These are phyloP conservation scores for Aphrocallistes beatrix DNA, from an alignment of 37 sponge, comb jelly and placozoan species.

Conservation along the genomic window DNA sequence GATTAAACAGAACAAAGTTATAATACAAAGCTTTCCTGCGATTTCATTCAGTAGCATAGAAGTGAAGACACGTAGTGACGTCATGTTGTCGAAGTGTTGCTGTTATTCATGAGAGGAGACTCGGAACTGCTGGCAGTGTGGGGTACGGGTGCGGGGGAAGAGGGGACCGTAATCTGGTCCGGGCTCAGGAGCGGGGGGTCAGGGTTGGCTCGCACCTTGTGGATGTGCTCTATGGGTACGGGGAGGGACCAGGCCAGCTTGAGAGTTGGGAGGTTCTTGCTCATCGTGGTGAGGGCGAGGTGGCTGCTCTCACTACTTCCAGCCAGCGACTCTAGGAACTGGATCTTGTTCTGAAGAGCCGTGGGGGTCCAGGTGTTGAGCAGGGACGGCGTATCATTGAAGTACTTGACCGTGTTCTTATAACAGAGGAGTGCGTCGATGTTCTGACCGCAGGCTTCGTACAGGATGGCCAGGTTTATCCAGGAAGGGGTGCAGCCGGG, in stretches of 20 bases:
- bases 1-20: no score
- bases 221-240: neutral
- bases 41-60: no score
- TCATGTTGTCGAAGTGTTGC: no score
- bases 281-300: neutral
- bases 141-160: neutral
- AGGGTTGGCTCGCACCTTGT: neutral
- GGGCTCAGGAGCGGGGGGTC: neutral
- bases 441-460: neutral
- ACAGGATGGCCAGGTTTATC: conserved; percentile 7
- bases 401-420: conserved; percentile 5
- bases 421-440: conserved; percentile 9
- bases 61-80: no score
- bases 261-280: neutral
- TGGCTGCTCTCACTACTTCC: neutral
- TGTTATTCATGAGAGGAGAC: no score
- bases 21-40: no score
- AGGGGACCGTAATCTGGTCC: neutral
- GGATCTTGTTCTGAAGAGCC: neutral
- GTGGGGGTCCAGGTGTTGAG: conserved; percentile 7
- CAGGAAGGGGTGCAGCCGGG: neutral
- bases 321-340: neutral
- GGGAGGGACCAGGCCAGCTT: conserved; percentile 2
- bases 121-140: neutral
- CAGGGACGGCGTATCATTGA: neutral